phyloP scores from a whole-genome alignment of 2,888 invertebrate genomes.

The Altica lythri region DNA sequence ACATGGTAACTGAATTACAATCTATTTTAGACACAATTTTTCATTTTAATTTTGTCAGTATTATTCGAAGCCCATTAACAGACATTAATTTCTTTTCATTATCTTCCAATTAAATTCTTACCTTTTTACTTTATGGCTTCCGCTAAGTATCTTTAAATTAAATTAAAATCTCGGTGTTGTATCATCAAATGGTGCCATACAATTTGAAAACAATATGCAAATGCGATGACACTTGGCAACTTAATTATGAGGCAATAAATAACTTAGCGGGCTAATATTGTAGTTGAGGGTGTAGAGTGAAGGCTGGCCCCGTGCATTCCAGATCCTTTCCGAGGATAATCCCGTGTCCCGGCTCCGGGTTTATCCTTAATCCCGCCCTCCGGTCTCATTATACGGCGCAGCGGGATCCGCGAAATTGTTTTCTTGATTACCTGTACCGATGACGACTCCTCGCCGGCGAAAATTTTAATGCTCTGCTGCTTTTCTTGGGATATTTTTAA shows the following conservation, averaged over 20 bases:
- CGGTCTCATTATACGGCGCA: constrained; percentile 56
- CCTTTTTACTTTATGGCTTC: background rate
- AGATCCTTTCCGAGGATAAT: constrained; percentile 51
- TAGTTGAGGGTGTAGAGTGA: constrained; percentile 41
- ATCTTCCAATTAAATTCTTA: too few relatives aligned
- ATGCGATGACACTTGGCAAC: constrained; percentile 29
- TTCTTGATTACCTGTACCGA: constrained; percentile 57
- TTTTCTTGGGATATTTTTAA: too few relatives aligned
- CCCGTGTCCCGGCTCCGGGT: constrained; percentile 42
- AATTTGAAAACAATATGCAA: constrained; percentile 27
- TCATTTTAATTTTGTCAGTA: too few relatives aligned
- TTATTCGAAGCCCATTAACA: too few relatives aligned
- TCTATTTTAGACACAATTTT: too few relatives aligned
- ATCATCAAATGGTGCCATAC: constrained; percentile 3
- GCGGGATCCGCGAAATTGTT: constrained; percentile 58
- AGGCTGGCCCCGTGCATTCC: background rate
- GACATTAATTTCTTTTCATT: too few relatives aligned
- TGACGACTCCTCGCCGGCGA: constrained; percentile 4
- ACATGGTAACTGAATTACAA: too few relatives aligned
- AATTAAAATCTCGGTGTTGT: constrained; percentile 15
- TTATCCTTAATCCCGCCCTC: constrained; percentile 46
- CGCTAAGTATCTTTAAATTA: background rate
- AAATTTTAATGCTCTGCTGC: too few relatives aligned
- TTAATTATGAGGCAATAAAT: constrained; percentile 50
- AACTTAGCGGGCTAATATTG: constrained; percentile 47